These are phyloP conservation scores for Temnothorax longispinosus DNA, from an alignment of 1,140 invertebrate species.

Conservation along the genomic window DNA sequence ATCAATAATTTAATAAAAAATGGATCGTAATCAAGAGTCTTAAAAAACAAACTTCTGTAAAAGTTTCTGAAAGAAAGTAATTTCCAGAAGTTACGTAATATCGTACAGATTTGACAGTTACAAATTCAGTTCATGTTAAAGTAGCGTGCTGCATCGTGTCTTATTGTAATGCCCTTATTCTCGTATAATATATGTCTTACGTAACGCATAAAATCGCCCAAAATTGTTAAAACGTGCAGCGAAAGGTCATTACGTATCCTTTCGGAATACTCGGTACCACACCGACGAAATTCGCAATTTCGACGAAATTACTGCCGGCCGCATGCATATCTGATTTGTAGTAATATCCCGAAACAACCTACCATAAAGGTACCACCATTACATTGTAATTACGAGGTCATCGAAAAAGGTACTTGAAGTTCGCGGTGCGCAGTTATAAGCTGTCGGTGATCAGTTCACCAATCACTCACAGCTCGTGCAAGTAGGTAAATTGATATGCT, in stretches of 20 bases:
- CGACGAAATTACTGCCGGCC: conserved; percentile 33
- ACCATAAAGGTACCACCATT: conserved; percentile 2
- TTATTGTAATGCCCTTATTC: conserved; percentile 3
- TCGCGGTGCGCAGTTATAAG: conserved; percentile 3
- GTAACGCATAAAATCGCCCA: conserved; percentile 5
- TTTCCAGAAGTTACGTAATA: not conserved
- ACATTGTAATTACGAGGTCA: conserved; percentile 21
- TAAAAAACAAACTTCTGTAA: not conserved
- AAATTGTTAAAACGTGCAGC: conserved; percentile 24
- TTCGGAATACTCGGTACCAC: not conserved
- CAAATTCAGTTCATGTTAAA: not conserved
- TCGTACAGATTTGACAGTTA: not conserved
- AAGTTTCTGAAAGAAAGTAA: not conserved
- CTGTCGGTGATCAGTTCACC: not conserved
- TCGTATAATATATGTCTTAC: not conserved
- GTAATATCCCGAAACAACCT: conserved; percentile 27
- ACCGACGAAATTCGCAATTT: conserved; percentile 35
- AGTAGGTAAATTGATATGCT: not conserved
- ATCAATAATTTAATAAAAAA: not conserved
- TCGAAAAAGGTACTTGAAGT: conserved; percentile 21
- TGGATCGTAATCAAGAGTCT: not conserved
- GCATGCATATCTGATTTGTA: conserved; percentile 24
- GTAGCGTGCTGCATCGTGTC: not conserved
- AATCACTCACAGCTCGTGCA: not conserved
- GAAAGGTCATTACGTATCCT: not conserved